Evolutionary conservation across 2,888 invertebrate genomes (phyloP).

Genomic region (Latrodectus elegans): DNA sequence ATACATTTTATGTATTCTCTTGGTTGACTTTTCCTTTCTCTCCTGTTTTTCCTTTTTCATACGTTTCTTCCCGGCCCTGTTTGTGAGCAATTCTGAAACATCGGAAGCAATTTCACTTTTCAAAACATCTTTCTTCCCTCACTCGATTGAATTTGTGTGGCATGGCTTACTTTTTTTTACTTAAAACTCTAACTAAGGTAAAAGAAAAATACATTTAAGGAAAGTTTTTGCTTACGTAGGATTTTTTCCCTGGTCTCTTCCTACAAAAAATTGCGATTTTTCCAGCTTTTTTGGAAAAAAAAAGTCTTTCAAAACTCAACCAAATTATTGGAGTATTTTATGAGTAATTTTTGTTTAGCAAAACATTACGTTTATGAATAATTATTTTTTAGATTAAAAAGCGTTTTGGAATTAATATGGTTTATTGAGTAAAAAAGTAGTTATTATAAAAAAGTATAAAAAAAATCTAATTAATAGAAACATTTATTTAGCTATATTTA

Average conservation of each 20-base stretch:
- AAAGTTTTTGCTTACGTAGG: conserved; percentile 7
- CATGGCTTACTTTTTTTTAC: conserved; percentile 14
- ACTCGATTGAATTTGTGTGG: conserved; percentile 35
- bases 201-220: conserved; percentile 29
- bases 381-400: too few species aligned
- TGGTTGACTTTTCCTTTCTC: not conserved
- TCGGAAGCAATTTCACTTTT: conserved; percentile 52
- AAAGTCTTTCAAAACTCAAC: too few species aligned
- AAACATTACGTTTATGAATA: too few species aligned
- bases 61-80: conserved; percentile 6
- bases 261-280: conserved; percentile 12
- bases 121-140: conserved; percentile 33
- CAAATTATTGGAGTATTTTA: too few species aligned
- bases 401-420: too few species aligned
- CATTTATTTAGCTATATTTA: too few species aligned
- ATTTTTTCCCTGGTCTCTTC: not conserved
- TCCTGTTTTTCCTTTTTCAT: not conserved
- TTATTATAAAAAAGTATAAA: too few species aligned
- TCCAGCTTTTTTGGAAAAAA: not conserved
- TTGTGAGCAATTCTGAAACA: conserved; percentile 42
- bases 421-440: too few species aligned
- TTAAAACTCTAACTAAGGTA: not conserved
- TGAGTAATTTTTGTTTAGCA: too few species aligned
- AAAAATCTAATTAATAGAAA: too few species aligned
- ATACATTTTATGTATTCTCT: conserved; percentile 46